Evolutionary conservation across 2,113 vertebrate species (phyloP).

Genomic region (Oreocharis arfaki): DNA sequence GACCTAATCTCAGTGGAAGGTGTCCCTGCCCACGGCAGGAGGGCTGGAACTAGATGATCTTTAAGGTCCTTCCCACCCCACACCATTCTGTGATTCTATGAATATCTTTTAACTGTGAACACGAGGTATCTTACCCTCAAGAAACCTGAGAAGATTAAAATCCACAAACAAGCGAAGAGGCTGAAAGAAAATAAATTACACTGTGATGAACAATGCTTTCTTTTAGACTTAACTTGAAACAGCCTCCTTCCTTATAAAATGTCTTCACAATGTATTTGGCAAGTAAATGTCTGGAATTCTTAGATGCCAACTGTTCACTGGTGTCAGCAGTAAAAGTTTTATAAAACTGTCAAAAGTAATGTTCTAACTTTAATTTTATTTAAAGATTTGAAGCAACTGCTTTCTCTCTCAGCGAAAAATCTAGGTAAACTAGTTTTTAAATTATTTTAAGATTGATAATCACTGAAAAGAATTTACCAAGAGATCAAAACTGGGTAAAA

Average conservation of each 20-base stretch:
- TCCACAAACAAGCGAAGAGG: conserved; percentile 89
- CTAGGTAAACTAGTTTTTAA: neutral
- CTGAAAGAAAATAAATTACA: conserved; percentile 56
- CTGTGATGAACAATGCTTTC: neutral
- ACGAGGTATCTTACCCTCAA: conserved; percentile 79
- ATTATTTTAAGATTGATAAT: neutral
- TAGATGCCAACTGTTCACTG: neutral
- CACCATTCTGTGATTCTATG: neutral
- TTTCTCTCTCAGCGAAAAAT: neutral
- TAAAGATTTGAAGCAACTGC: neutral
- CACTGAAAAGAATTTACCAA: neutral
- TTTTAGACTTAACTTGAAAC: neutral
- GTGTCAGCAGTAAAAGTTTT: neutral
- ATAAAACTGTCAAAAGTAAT: neutral
- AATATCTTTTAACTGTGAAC: neutral
- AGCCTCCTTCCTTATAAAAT: neutral
- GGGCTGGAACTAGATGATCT: neutral
- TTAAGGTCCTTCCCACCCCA: neutral
- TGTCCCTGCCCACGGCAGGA: neutral
- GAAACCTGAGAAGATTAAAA: conserved; percentile 83
- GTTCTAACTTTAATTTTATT: neutral
- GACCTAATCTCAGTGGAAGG: neutral
- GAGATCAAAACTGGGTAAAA: neutral
- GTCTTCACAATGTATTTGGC: neutral
- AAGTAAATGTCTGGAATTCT: neutral